Evolutionary conservation across 2,113 vertebrate genomes (phyloP).

Genomic region (Bufo gargarizans): DNA sequence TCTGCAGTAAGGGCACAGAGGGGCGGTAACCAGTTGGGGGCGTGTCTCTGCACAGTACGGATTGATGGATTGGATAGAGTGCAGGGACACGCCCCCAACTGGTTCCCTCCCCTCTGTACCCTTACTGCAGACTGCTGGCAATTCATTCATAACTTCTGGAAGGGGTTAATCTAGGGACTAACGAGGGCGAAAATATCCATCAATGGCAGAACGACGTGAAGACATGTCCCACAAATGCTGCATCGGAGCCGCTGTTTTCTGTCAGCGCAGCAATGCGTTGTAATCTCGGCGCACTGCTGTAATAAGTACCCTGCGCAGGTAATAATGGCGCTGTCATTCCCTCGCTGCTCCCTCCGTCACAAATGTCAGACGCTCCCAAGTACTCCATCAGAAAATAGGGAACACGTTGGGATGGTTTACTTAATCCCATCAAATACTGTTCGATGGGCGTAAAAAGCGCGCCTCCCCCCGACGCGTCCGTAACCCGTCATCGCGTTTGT

Average conservation of each 20-base stretch:
- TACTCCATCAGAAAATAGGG: background rate
- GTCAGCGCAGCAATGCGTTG: conserved; percentile 38
- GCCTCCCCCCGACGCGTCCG: background rate
- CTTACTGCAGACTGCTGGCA: too few relatives aligned
- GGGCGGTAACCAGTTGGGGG: too few relatives aligned
- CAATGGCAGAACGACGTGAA: background rate
- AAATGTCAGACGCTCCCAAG: conserved; percentile 33
- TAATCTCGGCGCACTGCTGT: conserved; percentile 31
- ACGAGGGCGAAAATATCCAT: conserved; percentile 32
- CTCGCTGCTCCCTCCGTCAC: background rate
- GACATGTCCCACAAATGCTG: conserved; percentile 47
- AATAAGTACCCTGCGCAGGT: conserved; percentile 23
- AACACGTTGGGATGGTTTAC: background rate
- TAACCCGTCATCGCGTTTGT: background rate
- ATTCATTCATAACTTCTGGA: background rate
- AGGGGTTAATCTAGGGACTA: conserved; percentile 12
- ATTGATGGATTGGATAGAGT: too few relatives aligned
- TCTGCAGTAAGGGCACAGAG: too few relatives aligned
- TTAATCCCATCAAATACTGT: background rate
- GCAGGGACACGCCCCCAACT: too few relatives aligned
- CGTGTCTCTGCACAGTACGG: too few relatives aligned
- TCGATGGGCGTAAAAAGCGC: background rate
- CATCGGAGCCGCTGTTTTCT: conserved; percentile 38
- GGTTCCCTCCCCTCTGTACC: too few relatives aligned
- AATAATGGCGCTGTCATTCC: conserved; percentile 31